A percentile compares a stretch with the other conserved stretches of the same genome.
phyloP scores from a whole-genome alignment of 2,113 vertebrate species.

The Centropristis striata region DNA sequence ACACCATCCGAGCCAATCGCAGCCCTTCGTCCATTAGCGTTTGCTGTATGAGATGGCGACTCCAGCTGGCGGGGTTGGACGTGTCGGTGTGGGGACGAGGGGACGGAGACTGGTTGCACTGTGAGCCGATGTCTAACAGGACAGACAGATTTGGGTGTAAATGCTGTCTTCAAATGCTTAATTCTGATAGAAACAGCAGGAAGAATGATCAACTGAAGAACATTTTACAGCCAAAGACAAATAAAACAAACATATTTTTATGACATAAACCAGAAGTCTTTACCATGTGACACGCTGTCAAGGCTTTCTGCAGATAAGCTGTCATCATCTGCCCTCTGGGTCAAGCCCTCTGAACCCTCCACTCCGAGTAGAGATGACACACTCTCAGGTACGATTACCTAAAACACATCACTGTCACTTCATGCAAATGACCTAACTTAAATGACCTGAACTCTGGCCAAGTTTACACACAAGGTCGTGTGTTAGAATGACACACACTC shows the following conservation, averaged over 20 bases:
- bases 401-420: conserved; percentile 26
- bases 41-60: conserved; percentile 96
- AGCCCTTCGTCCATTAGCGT: conserved; percentile 98
- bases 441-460: not conserved
- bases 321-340: conserved; percentile 90
- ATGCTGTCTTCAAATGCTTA: conserved; percentile 8
- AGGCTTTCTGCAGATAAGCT: conserved; percentile 92
- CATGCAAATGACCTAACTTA: not conserved
- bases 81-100: conserved; percentile 87
- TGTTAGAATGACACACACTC: conserved; percentile 1
- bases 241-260: not conserved
- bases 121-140: conserved; percentile 81
- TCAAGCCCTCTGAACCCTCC: conserved; percentile 75
- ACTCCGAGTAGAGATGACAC: conserved; percentile 73
- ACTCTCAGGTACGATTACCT: conserved; percentile 78
- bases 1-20: conserved; percentile 95
- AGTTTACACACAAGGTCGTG: not conserved
- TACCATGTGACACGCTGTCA: conserved; percentile 92
- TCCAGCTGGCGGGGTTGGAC: conserved; percentile 91
- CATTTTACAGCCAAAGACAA: not conserved
- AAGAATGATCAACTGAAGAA: conserved; percentile 4
- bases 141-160: conserved; percentile 74
- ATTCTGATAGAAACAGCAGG: conserved; percentile 26
- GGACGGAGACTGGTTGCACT: conserved; percentile 86
- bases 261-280: conserved; percentile 1